A percentile compares a stretch with the other conserved stretches of the same genome.
Evolutionary conservation across 2,113 vertebrate species (phyloP).

Genomic region (Sinosuthora webbiana): DNA sequence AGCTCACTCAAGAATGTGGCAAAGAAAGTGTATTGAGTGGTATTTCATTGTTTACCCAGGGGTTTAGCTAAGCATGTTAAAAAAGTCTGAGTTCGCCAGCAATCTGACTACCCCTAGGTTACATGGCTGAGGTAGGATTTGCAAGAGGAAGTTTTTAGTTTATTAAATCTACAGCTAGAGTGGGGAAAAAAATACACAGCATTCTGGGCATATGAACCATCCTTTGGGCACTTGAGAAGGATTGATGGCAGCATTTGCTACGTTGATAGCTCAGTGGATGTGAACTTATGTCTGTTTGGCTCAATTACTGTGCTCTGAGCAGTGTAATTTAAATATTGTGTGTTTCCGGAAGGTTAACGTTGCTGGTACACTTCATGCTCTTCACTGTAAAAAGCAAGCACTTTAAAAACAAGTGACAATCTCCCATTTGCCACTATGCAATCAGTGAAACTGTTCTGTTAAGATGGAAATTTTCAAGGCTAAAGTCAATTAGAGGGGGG

Average conservation of each 20-base stretch:
- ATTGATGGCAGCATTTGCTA: conserved; percentile 40
- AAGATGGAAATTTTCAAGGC: not conserved
- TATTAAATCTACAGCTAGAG: not conserved
- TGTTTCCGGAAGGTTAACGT: conserved; percentile 50
- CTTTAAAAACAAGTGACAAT: conserved; percentile 57
- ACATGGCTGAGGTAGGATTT: not conserved
- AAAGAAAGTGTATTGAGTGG: not conserved
- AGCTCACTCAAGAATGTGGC: not conserved
- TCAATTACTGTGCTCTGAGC: conserved; percentile 58
- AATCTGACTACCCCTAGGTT: not conserved
- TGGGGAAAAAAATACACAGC: not conserved
- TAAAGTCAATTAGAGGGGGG: not conserved
- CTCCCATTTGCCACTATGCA: conserved; percentile 34
- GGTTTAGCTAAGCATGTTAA: not conserved
- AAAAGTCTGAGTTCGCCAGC: not conserved
- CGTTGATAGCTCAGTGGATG: conserved; percentile 14
- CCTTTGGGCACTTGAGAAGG: not conserved
- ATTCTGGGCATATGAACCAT: not conserved
- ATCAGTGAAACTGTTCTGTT: not conserved
- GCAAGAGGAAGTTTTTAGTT: not conserved
- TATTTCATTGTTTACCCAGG: not conserved
- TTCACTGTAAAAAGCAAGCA: conserved; percentile 47
- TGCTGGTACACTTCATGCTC: conserved; percentile 45
- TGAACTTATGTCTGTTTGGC: conserved; percentile 53
- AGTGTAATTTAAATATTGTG: conserved; percentile 64